Evolutionary conservation across 1,140 invertebrate genomes (phyloP).

Genomic region (Chlorops oryzae): DNA sequence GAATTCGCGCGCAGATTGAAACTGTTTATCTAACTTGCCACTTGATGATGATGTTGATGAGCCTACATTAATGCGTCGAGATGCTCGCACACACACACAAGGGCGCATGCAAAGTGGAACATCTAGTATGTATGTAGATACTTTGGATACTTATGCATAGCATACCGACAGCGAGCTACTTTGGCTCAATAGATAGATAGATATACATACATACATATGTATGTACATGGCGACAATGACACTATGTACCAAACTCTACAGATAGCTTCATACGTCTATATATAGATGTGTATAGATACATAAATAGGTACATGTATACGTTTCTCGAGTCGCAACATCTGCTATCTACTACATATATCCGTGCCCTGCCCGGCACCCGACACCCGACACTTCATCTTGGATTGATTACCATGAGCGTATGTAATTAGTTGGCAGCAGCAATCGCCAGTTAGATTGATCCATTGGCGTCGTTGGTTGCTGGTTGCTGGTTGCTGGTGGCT

Average conservation of each 20-base stretch:
- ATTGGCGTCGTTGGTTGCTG: no score
- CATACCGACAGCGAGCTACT: not conserved
- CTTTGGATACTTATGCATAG: not conserved
- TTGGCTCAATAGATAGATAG: not conserved
- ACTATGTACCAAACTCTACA: no score
- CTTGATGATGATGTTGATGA: slow-evolving; percentile 19
- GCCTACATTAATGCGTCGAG: not conserved
- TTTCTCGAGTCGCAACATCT: no score
- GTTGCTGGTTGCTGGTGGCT: no score
- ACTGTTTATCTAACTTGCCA: slow-evolving; percentile 47
- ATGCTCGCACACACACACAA: not conserved
- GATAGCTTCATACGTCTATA: not conserved
- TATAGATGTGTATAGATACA: not conserved
- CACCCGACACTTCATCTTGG: no score
- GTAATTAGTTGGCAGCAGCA: no score
- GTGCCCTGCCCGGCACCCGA: no score
- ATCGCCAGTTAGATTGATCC: no score
- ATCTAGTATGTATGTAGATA: no score
- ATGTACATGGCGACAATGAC: not conserved
- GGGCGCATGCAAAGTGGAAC: no score
- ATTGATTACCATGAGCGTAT: no score
- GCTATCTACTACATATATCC: no score
- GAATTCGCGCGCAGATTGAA: slow-evolving; percentile 47
- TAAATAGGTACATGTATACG: not conserved
- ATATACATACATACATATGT: not conserved